phyloP scores from a whole-genome alignment of 2,888 invertebrate species.

The Gymnosoma rotundatum region DNA sequence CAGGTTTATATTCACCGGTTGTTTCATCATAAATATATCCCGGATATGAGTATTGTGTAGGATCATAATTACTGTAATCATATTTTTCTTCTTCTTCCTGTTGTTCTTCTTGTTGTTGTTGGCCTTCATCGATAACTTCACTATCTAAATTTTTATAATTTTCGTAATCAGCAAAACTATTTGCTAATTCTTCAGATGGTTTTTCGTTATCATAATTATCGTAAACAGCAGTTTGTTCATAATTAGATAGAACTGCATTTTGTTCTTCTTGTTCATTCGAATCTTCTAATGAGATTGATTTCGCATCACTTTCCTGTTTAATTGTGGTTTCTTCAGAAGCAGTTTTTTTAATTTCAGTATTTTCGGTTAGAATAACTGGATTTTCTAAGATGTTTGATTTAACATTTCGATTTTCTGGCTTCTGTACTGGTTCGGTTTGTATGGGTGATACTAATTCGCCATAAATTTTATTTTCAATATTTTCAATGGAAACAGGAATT shows the following conservation, averaged over 20 bases:
- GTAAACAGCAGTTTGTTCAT: conserved; percentile 70
- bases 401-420: conserved; percentile 24
- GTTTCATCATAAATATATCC: conserved; percentile 80
- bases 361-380: conserved; percentile 69
- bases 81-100: conserved; percentile 74
- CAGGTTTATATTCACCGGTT: conserved; percentile 78
- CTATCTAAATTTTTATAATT: conserved; percentile 75
- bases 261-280: neutral
- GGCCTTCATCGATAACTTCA: conserved; percentile 71
- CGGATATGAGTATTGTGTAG: conserved; percentile 78
- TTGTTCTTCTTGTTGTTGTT: conserved; percentile 71
- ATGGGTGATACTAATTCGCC: conserved; percentile 77
- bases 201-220: conserved; percentile 71
- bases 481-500: conserved; percentile 79
- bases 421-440: conserved; percentile 45
- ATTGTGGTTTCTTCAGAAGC: conserved; percentile 13
- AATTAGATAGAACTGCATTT: conserved; percentile 59
- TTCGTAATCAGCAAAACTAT: conserved; percentile 63
- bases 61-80: conserved; percentile 80
- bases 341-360: conserved; percentile 41
- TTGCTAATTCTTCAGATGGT: neutral
- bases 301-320: neutral
- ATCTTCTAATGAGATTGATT: conserved; percentile 32
- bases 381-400: conserved; percentile 74
- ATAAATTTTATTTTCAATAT: conserved; percentile 82